Evolutionary conservation across 2,113 vertebrate genomes (phyloP), one percentile per base, ranked within the genome.

Genomic region (Petroica traversi): DNA sequence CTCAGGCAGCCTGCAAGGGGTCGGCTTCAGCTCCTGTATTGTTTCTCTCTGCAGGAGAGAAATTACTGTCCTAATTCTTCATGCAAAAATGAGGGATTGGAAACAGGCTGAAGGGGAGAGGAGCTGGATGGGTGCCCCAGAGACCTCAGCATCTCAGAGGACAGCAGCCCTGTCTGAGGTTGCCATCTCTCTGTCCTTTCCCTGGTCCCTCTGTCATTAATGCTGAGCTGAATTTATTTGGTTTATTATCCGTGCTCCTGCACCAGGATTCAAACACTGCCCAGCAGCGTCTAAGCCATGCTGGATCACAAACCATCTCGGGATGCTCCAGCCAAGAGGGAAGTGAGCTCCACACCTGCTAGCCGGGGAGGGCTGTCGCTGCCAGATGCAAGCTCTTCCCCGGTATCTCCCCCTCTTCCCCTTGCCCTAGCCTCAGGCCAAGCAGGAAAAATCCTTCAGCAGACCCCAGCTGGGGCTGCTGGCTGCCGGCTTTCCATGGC

Each of bases 391-490:
- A 95, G 78, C 85, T 71, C 82, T 91, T 89, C 49, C 73, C 49
- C 3, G 0, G 40, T 1, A 1, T 82, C 83, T 63, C 51, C 29
- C 62, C 66, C 54, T 79, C 80, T 81, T 89, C 54, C 74, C 77
- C 58, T 82, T 88, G 62, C 81, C 74, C 92, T 89, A 51, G 89
- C 91, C 94, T 96, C 80, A 58, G 96, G 93, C 91, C 83, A 92
- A 83, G 91, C 86, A 94, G 95, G 89, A 83, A 96, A 92, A 96
- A 96, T 92, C 89, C 95, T 92, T 82, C 94, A 79, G 74, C 91
- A 85, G 93, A 88, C 91, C 94, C 77, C 95, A 94, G 94, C 95
- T 88, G 92, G 82, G 93, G 82, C 92, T 59, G 88, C 78, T 73
- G 77, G 87, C 89, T 90, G 92, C 89, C 6, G 62, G 57, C 90